Base-by-base conservation (phyloP, 2,888 invertebrate species). In the Ferrisia virgata region DNA sequence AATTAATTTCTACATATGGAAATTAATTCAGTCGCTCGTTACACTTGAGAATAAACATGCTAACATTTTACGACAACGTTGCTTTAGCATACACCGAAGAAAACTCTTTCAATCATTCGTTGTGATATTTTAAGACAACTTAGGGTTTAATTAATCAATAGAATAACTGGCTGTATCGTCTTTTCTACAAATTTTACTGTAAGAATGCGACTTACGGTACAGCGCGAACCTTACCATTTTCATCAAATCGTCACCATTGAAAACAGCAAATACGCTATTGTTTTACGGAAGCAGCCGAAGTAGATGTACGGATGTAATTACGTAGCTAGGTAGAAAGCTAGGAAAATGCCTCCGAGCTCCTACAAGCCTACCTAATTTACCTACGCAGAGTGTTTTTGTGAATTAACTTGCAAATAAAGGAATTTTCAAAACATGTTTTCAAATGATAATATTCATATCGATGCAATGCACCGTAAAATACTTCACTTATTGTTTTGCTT, bases 1-100 rank as follows among this genome's bases (percentile, higher is more conserved):
- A 64, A 64, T 64, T 64, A 64, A 64, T 64, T 64, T 18, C 64
- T 64, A 64, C 64, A 64, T 64, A 64, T 64, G 64, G 64, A 64
- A 64, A 64, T 64, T 64, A 64, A 64, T 64, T 64, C 64, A 64
- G 64, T 64, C 64, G 64, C 28, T 64, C 64, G 28, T 64, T 64
- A 64, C 64, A 64, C 64, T 64, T 64, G 64, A 64, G 64, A 64
- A 53, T 53, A 53, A 64, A 64, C 64, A 64, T 64, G 64, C 64
- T 31, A 64, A 25, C 64, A 64, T 64, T 64, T 64, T 31, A 64
- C 64, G 28, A 28, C 64, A 64, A 28, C 64, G 28, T 3, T 28
- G 28, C 64, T 28, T 31, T 13, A 11, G 28, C 31, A 28, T 64
- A 28, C 28, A 28, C 15, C 28, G 28, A 28, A 28, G 28, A 64